These are phyloP conservation scores for Caerostris extrusa DNA, from an alignment of 1,140 invertebrate genomes.

Conservation along the genomic window DNA sequence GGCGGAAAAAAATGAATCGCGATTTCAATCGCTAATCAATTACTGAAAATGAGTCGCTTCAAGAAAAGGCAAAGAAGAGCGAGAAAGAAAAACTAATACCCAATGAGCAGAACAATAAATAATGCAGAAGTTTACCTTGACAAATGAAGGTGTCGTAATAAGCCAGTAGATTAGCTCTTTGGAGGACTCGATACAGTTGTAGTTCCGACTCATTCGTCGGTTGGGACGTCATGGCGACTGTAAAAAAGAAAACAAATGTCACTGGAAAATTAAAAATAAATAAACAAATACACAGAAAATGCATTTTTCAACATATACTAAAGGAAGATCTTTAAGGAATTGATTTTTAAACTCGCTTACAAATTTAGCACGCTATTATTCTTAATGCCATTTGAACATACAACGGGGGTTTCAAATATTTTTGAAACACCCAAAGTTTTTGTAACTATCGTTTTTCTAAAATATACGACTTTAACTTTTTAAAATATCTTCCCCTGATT, in stretches of 20 bases:
- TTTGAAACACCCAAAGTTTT: too few relatives aligned
- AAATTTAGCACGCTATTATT: too few relatives aligned
- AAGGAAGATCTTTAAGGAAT: background rate
- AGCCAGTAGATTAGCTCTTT: slow-evolving; percentile 95
- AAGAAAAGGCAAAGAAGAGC: slow-evolving; percentile 14
- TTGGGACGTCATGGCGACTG: slow-evolving; percentile 93
- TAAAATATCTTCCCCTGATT: too few relatives aligned
- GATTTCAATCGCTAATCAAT: slow-evolving; percentile 31
- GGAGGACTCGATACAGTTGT: slow-evolving; percentile 97
- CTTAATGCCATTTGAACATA: too few relatives aligned
- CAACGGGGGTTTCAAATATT: too few relatives aligned
- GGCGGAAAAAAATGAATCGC: background rate
- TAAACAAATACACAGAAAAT: background rate
- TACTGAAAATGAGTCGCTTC: background rate
- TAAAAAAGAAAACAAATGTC: slow-evolving; percentile 80
- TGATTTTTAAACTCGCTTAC: too few relatives aligned
- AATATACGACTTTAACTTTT: too few relatives aligned
- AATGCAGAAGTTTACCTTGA: slow-evolving; percentile 88
- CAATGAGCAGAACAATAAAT: slow-evolving; percentile 45
- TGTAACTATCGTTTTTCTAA: too few relatives aligned
- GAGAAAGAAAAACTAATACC: background rate
- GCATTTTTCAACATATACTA: background rate
- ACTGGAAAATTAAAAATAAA: background rate
- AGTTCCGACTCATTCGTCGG: slow-evolving; percentile 97
- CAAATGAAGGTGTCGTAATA: slow-evolving; percentile 99